Percentiles rank a stretch among this genome's conserved stretches.
Conservation (phyloP, 2,113 vertebrate genomes). For the Tricholaema leucomelas region DNA sequence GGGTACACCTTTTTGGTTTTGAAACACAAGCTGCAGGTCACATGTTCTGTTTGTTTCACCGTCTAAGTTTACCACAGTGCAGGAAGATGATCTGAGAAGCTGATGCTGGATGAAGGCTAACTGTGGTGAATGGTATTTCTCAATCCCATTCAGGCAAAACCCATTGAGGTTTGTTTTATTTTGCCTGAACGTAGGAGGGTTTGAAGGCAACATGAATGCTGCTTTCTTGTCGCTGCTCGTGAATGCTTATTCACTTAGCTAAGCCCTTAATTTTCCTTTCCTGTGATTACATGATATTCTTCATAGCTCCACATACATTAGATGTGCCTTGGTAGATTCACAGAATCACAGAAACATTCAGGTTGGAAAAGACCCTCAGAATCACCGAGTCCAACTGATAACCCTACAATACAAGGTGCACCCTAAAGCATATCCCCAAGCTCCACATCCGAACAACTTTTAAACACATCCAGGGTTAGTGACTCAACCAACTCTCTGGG, state of each 20-base stretch:
- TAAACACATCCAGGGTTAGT: too few relatives aligned
- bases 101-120: not conserved
- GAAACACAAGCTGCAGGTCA: not conserved
- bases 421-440: too few relatives aligned
- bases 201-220: not conserved
- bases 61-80: not conserved
- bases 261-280: not conserved
- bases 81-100: not conserved
- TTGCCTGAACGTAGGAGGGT: not conserved
- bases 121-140: not conserved
- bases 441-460: too few relatives aligned
- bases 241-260: not conserved
- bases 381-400: too few relatives aligned
- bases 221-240: not conserved
- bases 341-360: too few relatives aligned
- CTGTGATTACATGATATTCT: not conserved
- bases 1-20: not conserved
- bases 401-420: too few relatives aligned
- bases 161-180: not conserved
- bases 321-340: not conserved
- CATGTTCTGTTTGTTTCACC: not conserved
- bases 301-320: not conserved
- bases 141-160: not conserved
- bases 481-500: too few relatives aligned
- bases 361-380: too few relatives aligned